Evolutionary conservation across 2,888 invertebrate genomes (phyloP).

Genomic region (Eupithecia abbreviata): DNA sequence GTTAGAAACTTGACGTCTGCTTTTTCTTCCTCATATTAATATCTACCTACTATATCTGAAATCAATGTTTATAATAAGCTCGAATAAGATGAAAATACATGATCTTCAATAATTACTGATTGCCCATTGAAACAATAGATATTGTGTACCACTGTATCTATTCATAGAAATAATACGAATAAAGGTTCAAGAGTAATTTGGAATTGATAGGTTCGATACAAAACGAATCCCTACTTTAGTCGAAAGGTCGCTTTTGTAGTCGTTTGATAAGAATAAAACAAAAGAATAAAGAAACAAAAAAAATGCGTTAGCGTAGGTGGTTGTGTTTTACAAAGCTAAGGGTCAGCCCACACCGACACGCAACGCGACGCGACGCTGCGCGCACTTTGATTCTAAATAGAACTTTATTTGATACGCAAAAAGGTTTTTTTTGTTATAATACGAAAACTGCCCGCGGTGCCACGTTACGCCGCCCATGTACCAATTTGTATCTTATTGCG

Average conservation of each 20-base stretch:
- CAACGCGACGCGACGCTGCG: too few relatives aligned
- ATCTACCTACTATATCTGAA: neutral
- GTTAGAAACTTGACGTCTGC: constrained; percentile 18
- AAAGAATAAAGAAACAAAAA: neutral
- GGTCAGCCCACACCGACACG: neutral
- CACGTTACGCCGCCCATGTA: too few relatives aligned
- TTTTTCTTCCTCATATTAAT: constrained; percentile 11
- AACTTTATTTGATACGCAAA: too few relatives aligned
- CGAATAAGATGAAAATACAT: neutral
- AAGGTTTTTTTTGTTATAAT: too few relatives aligned
- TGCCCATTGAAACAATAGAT: constrained; percentile 13
- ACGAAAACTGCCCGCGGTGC: too few relatives aligned
- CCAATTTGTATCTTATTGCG: too few relatives aligned
- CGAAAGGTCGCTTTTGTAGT: neutral
- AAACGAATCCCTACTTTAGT: neutral
- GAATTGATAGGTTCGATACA: neutral
- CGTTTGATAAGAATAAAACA: constrained; percentile 2
- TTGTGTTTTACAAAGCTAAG: neutral
- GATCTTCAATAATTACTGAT: constrained; percentile 13
- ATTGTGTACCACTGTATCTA: neutral
- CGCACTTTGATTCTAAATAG: too few relatives aligned
- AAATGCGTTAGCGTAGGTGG: neutral
- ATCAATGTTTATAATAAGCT: constrained; percentile 4
- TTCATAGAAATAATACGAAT: constrained; percentile 6
- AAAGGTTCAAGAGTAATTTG: neutral